Conservation (phyloP, 2,113 vertebrate species). For the Capreolus pygargus region DNA sequence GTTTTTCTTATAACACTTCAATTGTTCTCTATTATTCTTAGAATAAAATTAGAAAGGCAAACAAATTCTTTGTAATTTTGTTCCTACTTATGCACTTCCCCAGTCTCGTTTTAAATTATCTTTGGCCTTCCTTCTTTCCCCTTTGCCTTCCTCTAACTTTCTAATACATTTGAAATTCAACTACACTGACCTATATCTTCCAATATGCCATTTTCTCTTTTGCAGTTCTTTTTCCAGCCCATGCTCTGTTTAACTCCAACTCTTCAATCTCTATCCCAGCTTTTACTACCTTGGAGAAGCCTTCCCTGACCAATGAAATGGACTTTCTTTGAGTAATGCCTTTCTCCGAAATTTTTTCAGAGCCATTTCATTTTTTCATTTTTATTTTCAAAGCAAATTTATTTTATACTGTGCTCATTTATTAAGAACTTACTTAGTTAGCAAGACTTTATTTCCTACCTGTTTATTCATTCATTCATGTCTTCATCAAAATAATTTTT, state of each 20-base stretch:
- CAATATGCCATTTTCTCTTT: background rate
- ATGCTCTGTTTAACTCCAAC: background rate
- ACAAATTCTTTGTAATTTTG: background rate
- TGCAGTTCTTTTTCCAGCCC: background rate
- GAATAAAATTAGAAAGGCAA: constrained; percentile 25
- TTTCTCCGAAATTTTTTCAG: background rate
- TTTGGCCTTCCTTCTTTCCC: background rate
- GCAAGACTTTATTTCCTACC: background rate
- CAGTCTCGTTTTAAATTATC: background rate
- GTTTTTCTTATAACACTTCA: background rate
- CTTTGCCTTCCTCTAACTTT: background rate
- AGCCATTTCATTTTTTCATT: background rate
- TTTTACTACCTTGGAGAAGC: background rate
- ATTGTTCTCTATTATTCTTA: background rate
- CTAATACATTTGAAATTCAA: background rate
- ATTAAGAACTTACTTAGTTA: background rate
- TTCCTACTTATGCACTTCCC: background rate
- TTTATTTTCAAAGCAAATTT: background rate
- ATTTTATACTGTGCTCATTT: background rate
- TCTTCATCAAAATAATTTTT: background rate
- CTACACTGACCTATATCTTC: background rate
- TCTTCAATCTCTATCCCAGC: background rate
- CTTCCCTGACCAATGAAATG: background rate
- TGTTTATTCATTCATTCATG: background rate
- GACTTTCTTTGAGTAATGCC: background rate